phyloP scores from a whole-genome alignment of 2,888 invertebrate species.

The Lamproptera curius region DNA sequence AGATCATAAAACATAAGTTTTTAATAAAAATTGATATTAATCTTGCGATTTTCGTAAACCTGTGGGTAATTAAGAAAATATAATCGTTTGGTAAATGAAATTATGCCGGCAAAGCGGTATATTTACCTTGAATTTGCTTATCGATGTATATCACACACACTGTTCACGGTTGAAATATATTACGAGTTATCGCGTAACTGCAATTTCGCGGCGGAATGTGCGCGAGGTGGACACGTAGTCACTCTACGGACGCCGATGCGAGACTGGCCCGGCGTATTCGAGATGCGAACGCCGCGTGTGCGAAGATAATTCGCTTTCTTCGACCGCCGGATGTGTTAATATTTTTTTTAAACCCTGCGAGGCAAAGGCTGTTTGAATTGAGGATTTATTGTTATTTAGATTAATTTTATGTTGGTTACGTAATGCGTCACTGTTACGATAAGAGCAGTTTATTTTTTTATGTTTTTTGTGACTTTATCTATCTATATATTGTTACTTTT shows the following conservation, averaged over 20 bases:
- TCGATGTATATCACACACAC: slow-evolving; percentile 19
- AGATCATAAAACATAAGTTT: too few relatives aligned
- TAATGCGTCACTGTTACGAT: too few relatives aligned
- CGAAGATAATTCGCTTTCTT: slow-evolving; percentile 30
- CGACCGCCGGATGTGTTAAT: slow-evolving; percentile 13
- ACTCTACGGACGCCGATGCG: slow-evolving; percentile 24
- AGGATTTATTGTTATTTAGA: too few relatives aligned
- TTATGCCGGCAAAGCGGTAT: slow-evolving; percentile 11
- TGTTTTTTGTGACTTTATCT: too few relatives aligned
- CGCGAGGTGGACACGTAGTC: slow-evolving; percentile 25
- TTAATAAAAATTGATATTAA: too few relatives aligned
- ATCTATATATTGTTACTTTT: too few relatives aligned
- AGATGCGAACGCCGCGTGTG: slow-evolving; percentile 23
- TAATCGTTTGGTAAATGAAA: too few relatives aligned
- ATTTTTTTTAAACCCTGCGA: slow-evolving; percentile 9
- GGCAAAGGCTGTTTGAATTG: not conserved
- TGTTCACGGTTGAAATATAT: not conserved
- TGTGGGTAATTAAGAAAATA: too few relatives aligned
- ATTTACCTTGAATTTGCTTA: slow-evolving; percentile 32
- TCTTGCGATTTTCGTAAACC: too few relatives aligned
- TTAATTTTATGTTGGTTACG: too few relatives aligned
- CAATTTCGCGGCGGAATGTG: slow-evolving; percentile 26
- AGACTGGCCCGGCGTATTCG: slow-evolving; percentile 25
- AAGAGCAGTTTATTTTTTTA: too few relatives aligned
- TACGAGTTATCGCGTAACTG: slow-evolving; percentile 20